These are phyloP conservation scores for Peromyscus leucopus DNA, from an alignment of 2,113 vertebrate genomes.

Conservation along the genomic window DNA sequence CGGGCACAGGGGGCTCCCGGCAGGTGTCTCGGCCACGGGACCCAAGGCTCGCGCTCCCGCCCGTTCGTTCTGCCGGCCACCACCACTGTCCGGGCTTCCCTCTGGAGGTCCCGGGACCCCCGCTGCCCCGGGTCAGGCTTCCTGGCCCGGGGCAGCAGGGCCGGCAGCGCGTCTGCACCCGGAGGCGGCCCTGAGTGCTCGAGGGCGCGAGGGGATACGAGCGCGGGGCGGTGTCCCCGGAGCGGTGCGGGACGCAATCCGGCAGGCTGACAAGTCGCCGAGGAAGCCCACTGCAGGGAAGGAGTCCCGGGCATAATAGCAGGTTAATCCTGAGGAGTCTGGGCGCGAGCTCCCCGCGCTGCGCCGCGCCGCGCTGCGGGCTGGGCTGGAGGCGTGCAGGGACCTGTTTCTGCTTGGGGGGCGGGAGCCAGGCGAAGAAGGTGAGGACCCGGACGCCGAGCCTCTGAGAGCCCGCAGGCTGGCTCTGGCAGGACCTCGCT, in stretches of 20 bases:
- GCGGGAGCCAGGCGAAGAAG: slow-evolving; percentile 11
- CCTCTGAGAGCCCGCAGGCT: slow-evolving; percentile 39
- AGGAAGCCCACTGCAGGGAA: slow-evolving; percentile 66
- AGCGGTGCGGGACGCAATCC: neutral
- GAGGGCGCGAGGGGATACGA: slow-evolving; percentile 32
- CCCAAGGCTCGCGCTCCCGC: slow-evolving; percentile 9
- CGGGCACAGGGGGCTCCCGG: slow-evolving; percentile 71
- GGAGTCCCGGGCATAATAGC: slow-evolving; percentile 62
- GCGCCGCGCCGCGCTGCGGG: slow-evolving; percentile 54
- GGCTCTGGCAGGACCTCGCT: neutral
- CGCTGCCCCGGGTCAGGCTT: slow-evolving; percentile 37
- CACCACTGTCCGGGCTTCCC: neutral
- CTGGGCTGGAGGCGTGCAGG: slow-evolving; percentile 79
- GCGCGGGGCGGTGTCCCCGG: neutral
- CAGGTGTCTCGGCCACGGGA: slow-evolving; percentile 76
- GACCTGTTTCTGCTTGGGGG: slow-evolving; percentile 75
- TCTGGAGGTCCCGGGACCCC: neutral
- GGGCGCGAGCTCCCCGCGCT: slow-evolving; percentile 30
- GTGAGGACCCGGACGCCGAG: slow-evolving; percentile 32
- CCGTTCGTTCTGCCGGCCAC: neutral
- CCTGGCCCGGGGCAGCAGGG: slow-evolving; percentile 8
- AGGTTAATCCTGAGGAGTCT: slow-evolving; percentile 77
- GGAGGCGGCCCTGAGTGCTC: slow-evolving; percentile 23
- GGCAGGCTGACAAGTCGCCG: slow-evolving; percentile 72
- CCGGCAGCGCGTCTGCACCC: slow-evolving; percentile 55